These are phyloP conservation scores for Tineola bisselliella DNA, from an alignment of 2,888 invertebrate genomes.

Conservation along the genomic window DNA sequence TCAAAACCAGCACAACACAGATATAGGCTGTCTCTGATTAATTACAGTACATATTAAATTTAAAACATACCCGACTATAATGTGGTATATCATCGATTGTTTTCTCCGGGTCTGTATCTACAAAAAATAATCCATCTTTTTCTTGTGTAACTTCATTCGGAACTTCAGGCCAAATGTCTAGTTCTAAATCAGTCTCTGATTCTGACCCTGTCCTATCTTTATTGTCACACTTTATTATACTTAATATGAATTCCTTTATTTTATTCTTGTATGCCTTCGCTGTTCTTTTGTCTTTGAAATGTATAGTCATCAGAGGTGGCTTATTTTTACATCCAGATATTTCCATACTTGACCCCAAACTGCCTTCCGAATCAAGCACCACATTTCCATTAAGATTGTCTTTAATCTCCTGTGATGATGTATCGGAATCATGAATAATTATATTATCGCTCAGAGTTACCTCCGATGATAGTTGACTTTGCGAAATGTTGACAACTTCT, in stretches of 20 bases:
- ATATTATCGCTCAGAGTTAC: constrained; percentile 24
- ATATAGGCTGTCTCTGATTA: too few species aligned
- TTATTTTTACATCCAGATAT: constrained; percentile 42
- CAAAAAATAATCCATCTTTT: constrained; percentile 47
- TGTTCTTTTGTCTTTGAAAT: constrained; percentile 49
- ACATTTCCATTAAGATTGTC: background rate
- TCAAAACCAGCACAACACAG: too few species aligned
- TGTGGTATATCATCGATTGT: constrained; percentile 33
- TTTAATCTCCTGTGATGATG: background rate
- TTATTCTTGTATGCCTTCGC: constrained; percentile 52
- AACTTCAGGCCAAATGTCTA: constrained; percentile 53
- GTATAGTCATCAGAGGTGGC: constrained; percentile 49
- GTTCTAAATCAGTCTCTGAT: constrained; percentile 45
- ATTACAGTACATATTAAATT: too few species aligned
- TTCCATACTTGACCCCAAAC: background rate
- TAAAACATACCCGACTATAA: constrained; percentile 45
- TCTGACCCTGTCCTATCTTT: constrained; percentile 28
- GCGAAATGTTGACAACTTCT: constrained; percentile 13
- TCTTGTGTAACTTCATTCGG: constrained; percentile 20
- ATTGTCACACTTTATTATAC: constrained; percentile 42
- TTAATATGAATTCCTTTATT: constrained; percentile 55
- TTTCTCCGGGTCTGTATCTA: constrained; percentile 46
- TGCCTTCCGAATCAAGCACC: background rate
- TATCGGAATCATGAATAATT: constrained; percentile 19
- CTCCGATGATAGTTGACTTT: constrained; percentile 14